phyloP scores from a whole-genome alignment of 1,140 invertebrate species.

The Drosophila rufa region DNA sequence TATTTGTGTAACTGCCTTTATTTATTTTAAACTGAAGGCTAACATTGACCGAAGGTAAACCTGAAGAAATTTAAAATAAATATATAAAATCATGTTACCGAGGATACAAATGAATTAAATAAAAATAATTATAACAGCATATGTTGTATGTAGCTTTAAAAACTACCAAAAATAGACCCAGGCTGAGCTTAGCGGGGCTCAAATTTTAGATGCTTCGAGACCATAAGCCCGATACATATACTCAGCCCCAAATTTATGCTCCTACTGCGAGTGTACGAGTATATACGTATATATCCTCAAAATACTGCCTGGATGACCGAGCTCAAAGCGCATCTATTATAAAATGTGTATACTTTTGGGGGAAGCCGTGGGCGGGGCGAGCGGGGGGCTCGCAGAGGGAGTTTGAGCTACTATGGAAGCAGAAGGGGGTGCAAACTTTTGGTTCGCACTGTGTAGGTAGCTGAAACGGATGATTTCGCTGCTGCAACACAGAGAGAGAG shows the following conservation, averaged over 20 bases:
- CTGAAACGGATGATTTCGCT: conserved; percentile 30
- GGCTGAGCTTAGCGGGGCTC: conserved; percentile 14
- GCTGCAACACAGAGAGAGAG: conserved; percentile 30
- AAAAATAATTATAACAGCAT: neutral
- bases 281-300: neutral
- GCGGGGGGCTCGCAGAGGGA: conserved; percentile 4
- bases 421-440: conserved; percentile 32
- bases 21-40: no score
- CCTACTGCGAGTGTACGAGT: neutral
- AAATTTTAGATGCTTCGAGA: conserved; percentile 5
- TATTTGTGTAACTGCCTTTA: no score
- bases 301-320: conserved; percentile 13
- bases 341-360: conserved; percentile 57
- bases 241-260: neutral
- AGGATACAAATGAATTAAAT: neutral
- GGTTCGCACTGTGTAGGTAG: conserved; percentile 45
- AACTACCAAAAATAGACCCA: conserved; percentile 12
- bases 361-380: conserved; percentile 8
- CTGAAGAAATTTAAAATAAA: no score
- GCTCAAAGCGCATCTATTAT: conserved; percentile 53
- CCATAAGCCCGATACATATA: conserved; percentile 15
- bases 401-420: no score
- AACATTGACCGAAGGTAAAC: no score
- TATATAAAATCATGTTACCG: neutral
- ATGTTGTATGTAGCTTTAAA: no score